phyloP scores from a whole-genome alignment of 2,113 vertebrate species.

The Ictalurus furcatus region DNA sequence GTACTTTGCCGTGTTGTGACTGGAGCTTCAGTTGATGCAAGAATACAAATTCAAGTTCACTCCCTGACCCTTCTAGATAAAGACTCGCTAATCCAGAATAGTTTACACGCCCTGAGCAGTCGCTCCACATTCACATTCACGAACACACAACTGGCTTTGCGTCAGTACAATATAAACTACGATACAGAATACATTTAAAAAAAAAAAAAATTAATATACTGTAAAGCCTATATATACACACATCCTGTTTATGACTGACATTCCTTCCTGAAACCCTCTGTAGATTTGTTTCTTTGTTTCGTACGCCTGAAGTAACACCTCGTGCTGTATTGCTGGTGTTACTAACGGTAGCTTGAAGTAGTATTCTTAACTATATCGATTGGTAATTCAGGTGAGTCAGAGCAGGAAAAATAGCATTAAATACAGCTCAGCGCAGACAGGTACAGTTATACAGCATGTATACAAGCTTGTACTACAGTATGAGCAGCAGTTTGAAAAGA shows the following conservation, averaged over 20 bases:
- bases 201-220: not conserved
- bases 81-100: not conserved
- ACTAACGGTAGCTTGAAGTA: not conserved
- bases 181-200: no score
- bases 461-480: no score
- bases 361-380: not conserved
- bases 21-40: not conserved
- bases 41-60: not conserved
- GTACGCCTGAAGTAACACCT: not conserved
- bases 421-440: not conserved
- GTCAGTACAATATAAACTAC: not conserved
- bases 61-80: not conserved
- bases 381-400: not conserved
- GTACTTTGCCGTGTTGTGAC: conserved; percentile 7
- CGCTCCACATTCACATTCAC: not conserved
- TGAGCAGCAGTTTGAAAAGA: no score
- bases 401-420: not conserved
- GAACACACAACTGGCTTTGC: not conserved
- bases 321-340: not conserved
- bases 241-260: not conserved
- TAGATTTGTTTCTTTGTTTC: not conserved
- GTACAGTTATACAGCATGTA: not conserved
- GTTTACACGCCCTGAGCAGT: conserved; percentile 9
- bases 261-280: not conserved
- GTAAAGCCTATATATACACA: not conserved